Evolutionary conservation across 2,797 vertebrate species (phyloP).

Genomic region (Tarsius wallacei): DNA sequence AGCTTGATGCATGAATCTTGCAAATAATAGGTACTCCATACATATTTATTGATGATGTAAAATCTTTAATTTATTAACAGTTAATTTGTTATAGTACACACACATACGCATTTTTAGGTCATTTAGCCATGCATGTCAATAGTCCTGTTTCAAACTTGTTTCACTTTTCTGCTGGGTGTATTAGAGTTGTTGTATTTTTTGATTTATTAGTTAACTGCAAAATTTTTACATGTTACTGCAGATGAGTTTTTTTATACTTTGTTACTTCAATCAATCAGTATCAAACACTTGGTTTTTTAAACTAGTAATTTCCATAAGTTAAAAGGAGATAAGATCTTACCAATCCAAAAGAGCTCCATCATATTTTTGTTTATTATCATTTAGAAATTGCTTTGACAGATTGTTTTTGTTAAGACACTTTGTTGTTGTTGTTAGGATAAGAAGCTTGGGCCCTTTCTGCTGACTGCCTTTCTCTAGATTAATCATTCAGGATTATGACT

Average conservation of each 20-base stretch:
- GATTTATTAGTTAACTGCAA: conserved; percentile 8
- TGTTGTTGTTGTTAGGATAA: background rate
- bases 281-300: background rate
- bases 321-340: background rate
- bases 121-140: background rate
- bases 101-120: background rate
- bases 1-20: background rate
- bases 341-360: background rate
- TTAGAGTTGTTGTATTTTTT: background rate
- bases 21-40: background rate
- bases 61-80: background rate
- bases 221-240: background rate
- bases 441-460: background rate
- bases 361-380: background rate
- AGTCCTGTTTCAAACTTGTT: background rate
- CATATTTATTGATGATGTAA: background rate
- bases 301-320: background rate
- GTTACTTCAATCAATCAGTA: background rate
- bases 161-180: background rate
- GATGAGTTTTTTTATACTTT: conserved; percentile 34
- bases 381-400: conserved; percentile 1
- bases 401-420: background rate
- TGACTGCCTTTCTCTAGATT: background rate
- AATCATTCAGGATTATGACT: background rate
- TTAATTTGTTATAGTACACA: background rate